Conservation (phyloP, 2,113 vertebrate species). For the Lophius piscatorius region DNA sequence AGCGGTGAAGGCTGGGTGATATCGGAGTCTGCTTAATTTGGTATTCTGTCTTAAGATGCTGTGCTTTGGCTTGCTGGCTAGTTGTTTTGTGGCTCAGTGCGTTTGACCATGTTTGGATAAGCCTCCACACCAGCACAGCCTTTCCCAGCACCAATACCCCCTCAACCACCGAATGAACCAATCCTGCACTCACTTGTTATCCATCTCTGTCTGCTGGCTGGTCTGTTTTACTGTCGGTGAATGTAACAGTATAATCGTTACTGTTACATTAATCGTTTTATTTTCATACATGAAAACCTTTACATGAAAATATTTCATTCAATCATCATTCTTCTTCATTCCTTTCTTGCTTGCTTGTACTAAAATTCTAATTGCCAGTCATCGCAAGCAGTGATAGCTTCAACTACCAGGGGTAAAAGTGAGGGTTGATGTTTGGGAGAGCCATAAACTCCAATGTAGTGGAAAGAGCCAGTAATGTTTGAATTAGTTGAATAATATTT, state of each 20-base stretch:
- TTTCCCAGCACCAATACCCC: neutral
- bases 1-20: constrained; percentile 71
- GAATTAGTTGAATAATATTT: no score
- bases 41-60: constrained; percentile 79
- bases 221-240: constrained; percentile 12
- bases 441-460: no score
- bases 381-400: constrained; percentile 26
- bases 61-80: constrained; percentile 69
- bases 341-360: constrained; percentile 12
- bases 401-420: no score
- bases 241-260: neutral
- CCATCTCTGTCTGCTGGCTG: constrained; percentile 32
- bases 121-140: constrained; percentile 30
- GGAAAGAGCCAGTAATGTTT: no score
- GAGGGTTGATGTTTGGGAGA: no score
- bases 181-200: constrained; percentile 34
- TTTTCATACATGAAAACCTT: neutral
- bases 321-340: no score
- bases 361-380: constrained; percentile 26
- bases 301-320: no score
- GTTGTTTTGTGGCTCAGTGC: constrained; percentile 68
- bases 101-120: constrained; percentile 69
- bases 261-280: no score
- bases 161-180: constrained; percentile 9
- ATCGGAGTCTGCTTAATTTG: constrained; percentile 80